phyloP scores from a whole-genome alignment of 2,888 invertebrate species.

The Hydrotaea cyrtoneurina region DNA sequence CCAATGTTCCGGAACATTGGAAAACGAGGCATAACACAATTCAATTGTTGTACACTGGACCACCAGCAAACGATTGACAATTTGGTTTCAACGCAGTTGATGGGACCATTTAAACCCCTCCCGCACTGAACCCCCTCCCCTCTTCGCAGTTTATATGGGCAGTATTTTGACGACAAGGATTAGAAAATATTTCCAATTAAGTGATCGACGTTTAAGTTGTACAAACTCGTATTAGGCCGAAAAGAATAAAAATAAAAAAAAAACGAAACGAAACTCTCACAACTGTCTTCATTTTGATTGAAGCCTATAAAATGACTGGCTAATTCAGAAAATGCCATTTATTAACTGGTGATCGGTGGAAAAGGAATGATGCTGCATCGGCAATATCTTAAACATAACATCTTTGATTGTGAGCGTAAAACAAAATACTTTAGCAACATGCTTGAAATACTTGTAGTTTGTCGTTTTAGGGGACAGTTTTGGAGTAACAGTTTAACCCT shows the following conservation, averaged over 20 bases:
- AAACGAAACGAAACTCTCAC: not conserved
- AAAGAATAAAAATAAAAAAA: no score
- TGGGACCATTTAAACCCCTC: conserved; percentile 10
- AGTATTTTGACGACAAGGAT: conserved; percentile 8
- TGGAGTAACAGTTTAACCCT: no score
- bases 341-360: no score
- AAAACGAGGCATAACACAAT: conserved; percentile 48
- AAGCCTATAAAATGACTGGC: not conserved
- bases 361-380: no score
- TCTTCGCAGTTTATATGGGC: no score
- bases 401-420: no score
- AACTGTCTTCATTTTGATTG: not conserved
- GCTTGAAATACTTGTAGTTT: no score
- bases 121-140: no score
- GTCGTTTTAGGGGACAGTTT: no score
- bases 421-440: no score
- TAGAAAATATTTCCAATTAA: conserved; percentile 25
- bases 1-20: not conserved
- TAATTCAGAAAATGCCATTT: not conserved
- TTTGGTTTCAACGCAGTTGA: conserved; percentile 25
- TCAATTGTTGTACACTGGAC: conserved; percentile 62
- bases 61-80: conserved; percentile 63
- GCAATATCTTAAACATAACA: no score
- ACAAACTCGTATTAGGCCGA: not conserved
- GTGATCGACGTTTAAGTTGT: not conserved